A percentile compares a stretch with the other conserved stretches of the same genome.
These are phyloP conservation scores for Oscheius myriophilus DNA, from an alignment of 2,888 invertebrate species.

Conservation along the genomic window DNA sequence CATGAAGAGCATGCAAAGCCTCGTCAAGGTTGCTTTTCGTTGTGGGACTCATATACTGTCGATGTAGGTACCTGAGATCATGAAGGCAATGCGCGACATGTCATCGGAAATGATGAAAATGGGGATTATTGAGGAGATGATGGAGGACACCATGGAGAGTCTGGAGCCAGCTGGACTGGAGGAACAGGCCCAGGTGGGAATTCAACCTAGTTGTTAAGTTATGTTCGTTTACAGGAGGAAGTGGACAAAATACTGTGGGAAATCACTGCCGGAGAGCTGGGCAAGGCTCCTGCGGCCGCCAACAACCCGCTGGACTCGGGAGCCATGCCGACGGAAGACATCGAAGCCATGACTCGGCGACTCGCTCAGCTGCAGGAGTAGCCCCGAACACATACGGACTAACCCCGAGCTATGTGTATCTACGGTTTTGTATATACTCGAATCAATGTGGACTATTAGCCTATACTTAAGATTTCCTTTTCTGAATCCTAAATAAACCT, in stretches of 20 bases:
- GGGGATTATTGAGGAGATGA: conserved; percentile 94
- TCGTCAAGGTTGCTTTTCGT: conserved; percentile 72
- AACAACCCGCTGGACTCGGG: conserved; percentile 38
- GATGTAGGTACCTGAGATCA: conserved; percentile 90
- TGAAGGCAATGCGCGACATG: conserved; percentile 94
- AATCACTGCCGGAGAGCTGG: conserved; percentile 67
- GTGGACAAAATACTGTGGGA: conserved; percentile 69
- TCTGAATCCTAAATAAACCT: not conserved
- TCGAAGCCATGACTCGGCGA: conserved; percentile 52
- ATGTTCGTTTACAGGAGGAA: conserved; percentile 54
- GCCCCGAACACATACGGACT: not conserved
- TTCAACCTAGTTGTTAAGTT: not conserved
- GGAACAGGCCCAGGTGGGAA: conserved; percentile 85
- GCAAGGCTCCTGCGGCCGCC: conserved; percentile 63
- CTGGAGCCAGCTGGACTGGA: conserved; percentile 89
- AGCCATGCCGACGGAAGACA: conserved; percentile 33
- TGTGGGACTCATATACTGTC: not conserved
- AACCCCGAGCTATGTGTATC: not conserved
- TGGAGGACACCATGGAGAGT: conserved; percentile 93
- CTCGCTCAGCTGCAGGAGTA: conserved; percentile 52
- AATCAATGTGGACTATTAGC: not conserved
- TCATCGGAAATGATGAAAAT: conserved; percentile 99
- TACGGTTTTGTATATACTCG: conserved; percentile 7
- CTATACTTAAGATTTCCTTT: conserved; percentile 8
- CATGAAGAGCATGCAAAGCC: conserved; percentile 95